Percentiles rank a stretch among this genome's conserved stretches.
Conservation (phyloP, 2,888 invertebrate species). For the Lordiphosa andalusiaca region DNA sequence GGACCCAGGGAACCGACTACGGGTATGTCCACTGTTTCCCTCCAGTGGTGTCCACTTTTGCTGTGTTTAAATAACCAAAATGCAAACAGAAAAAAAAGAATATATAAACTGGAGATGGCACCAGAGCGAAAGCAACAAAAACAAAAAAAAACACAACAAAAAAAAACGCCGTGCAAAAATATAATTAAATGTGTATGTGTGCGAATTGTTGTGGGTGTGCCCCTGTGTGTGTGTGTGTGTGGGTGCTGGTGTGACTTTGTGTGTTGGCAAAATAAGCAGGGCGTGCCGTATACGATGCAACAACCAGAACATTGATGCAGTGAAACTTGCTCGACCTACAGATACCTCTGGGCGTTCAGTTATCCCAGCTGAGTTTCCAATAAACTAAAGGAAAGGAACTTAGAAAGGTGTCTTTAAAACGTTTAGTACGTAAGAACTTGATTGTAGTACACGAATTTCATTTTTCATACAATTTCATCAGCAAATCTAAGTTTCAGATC, state of each 20-base stretch:
- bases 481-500: too few relatives aligned
- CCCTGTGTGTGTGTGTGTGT: neutral
- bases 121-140: neutral
- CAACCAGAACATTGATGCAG: constrained; percentile 14
- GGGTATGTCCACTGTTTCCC: too few relatives aligned
- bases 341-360: neutral
- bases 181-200: constrained; percentile 33
- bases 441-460: too few relatives aligned
- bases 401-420: too few relatives aligned
- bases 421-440: too few relatives aligned
- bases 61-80: constrained; percentile 4
- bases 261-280: constrained; percentile 63
- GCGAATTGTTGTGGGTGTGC: too few relatives aligned
- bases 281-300: constrained; percentile 27
- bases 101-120: neutral
- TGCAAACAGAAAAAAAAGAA: neutral
- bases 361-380: too few relatives aligned
- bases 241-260: constrained; percentile 27
- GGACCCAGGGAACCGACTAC: too few relatives aligned
- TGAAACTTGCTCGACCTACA: neutral
- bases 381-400: too few relatives aligned
- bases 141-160: too few relatives aligned
- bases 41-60: neutral
- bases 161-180: neutral
- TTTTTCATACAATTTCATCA: too few relatives aligned